These are phyloP conservation scores for Parnassius mnemosyne DNA, from an alignment of 2,888 invertebrate species.

Conservation along the genomic window DNA sequence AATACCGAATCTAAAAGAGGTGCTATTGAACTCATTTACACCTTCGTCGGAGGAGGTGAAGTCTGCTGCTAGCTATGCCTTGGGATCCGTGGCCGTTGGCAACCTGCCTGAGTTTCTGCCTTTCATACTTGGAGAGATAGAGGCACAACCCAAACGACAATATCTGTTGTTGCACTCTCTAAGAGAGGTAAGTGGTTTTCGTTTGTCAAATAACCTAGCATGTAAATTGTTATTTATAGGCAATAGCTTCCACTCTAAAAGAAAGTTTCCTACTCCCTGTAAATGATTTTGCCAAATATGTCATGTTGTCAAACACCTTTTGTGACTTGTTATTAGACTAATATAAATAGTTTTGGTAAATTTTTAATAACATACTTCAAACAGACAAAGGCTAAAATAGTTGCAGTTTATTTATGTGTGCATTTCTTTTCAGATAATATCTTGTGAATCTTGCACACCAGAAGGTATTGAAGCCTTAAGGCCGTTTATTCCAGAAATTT, in stretches of 20 bases:
- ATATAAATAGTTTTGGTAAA: no score
- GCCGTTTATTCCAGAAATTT: slow-evolving; percentile 92
- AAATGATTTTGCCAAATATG: no score
- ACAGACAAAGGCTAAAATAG: no score
- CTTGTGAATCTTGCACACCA: slow-evolving; percentile 88
- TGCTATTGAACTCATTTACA: slow-evolving; percentile 92
- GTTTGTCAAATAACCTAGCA: background rate
- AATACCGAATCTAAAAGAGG: slow-evolving; percentile 86
- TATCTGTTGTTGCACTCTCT: slow-evolving; percentile 97
- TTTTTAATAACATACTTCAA: no score
- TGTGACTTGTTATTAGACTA: no score
- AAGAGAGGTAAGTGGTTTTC: slow-evolving; percentile 87
- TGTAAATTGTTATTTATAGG: no score
- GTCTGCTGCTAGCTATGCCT: slow-evolving; percentile 97
- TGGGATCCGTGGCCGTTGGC: slow-evolving; percentile 97
- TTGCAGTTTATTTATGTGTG: no score
- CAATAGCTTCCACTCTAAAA: no score
- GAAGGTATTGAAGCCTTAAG: slow-evolving; percentile 88
- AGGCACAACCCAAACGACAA: slow-evolving; percentile 95
- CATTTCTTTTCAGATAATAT: slow-evolving; percentile 84
- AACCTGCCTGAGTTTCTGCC: slow-evolving; percentile 96
- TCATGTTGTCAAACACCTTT: no score
- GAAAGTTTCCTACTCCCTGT: no score
- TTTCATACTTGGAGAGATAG: slow-evolving; percentile 95
- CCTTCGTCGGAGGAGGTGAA: slow-evolving; percentile 98